Percentiles rank a stretch among this genome's conserved stretches.
Conservation (phyloP, 2,888 invertebrate species). For the Platypus cylindrus region DNA sequence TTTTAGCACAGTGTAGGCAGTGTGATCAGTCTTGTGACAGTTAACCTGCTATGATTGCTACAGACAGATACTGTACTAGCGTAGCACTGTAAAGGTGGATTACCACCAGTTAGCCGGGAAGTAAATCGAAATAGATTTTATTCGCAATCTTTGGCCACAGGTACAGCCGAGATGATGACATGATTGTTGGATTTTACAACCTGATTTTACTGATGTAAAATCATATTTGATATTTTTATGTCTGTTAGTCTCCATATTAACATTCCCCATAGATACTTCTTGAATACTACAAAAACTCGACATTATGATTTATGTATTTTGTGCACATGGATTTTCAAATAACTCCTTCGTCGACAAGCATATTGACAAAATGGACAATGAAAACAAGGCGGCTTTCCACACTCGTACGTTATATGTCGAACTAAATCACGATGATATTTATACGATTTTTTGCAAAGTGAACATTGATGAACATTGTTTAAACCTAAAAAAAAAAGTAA, state of each 20-base stretch:
- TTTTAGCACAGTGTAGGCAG: too few species aligned
- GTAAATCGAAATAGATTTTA: too few species aligned
- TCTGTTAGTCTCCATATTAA: not conserved
- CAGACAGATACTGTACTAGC: too few species aligned
- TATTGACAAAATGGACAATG: constrained; percentile 5
- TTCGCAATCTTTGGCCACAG: too few species aligned
- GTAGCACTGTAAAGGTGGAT: too few species aligned
- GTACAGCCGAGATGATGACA: too few species aligned
- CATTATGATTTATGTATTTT: constrained; percentile 3
- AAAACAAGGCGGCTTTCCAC: constrained; percentile 25
- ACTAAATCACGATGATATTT: constrained; percentile 21
- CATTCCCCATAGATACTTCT: too few species aligned
- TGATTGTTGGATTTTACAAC: too few species aligned
- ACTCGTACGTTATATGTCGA: constrained; percentile 36
- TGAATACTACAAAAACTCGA: not conserved
- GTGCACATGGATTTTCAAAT: constrained; percentile 6
- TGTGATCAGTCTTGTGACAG: too few species aligned
- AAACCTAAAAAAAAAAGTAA: too few species aligned
- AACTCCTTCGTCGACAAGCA: constrained; percentile 6
- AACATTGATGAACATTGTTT: constrained; percentile 3
- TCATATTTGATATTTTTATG: not conserved
- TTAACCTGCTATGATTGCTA: too few species aligned
- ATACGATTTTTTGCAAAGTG: constrained; percentile 10
- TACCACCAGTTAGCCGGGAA: too few species aligned
- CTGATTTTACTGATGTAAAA: not conserved